phyloP scores from a whole-genome alignment of 2,888 invertebrate genomes.

The Thecocarcelia acutangulata region DNA sequence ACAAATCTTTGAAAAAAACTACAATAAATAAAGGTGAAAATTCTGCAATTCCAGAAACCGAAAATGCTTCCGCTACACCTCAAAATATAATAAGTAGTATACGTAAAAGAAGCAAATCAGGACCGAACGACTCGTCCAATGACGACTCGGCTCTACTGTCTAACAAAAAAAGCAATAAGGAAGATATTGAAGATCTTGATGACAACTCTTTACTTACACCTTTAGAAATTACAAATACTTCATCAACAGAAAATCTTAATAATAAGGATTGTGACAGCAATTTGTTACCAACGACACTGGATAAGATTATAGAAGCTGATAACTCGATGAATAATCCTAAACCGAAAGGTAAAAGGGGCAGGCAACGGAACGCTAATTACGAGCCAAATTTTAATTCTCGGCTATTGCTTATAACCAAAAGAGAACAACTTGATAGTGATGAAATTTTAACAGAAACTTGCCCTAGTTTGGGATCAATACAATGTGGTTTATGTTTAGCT shows the following conservation, averaged over 20 bases:
- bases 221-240: not conserved
- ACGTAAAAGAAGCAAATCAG: slow-evolving; percentile 8
- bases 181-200: too few relatives aligned
- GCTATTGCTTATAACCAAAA: slow-evolving; percentile 75
- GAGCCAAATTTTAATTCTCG: slow-evolving; percentile 73
- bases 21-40: not conserved
- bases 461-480: slow-evolving; percentile 66
- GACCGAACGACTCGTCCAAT: not conserved
- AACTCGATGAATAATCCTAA: not conserved
- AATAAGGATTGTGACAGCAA: slow-evolving; percentile 28
- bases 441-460: slow-evolving; percentile 70
- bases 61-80: not conserved
- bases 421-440: slow-evolving; percentile 74
- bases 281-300: not conserved
- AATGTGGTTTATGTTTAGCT: slow-evolving; percentile 78
- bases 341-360: not conserved
- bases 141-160: too few relatives aligned
- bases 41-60: not conserved
- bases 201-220: too few relatives aligned
- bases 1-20: too few relatives aligned
- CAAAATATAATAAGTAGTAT: not conserved
- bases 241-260: slow-evolving; percentile 11
- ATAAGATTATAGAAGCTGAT: not conserved
- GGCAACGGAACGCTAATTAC: not conserved
- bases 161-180: too few relatives aligned